Percentiles rank a stretch among this genome's conserved stretches.
phyloP scores from a whole-genome alignment of 2,888 invertebrate species.

The Auanema freiburgensis region DNA sequence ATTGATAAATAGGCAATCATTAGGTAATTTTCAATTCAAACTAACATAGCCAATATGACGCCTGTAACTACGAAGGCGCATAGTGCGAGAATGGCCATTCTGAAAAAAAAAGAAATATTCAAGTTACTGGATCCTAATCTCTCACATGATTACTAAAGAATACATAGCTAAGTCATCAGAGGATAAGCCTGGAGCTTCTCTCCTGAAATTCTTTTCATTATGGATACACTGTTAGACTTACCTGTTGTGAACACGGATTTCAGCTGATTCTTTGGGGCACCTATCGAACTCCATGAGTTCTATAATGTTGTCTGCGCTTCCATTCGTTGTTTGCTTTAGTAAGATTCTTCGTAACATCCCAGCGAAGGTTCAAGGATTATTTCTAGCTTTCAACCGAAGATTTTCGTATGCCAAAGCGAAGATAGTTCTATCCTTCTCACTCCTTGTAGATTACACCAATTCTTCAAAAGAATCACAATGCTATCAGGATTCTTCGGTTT shows the following conservation, averaged over 20 bases:
- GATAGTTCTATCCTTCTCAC: no score
- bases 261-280: constrained; percentile 3
- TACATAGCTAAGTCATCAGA: constrained; percentile 8
- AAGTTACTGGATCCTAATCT: neutral
- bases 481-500: no score
- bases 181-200: constrained; percentile 6
- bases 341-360: neutral
- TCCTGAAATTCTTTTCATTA: constrained; percentile 8
- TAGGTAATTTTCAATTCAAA: no score
- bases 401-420: no score
- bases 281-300: constrained; percentile 23
- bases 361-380: neutral
- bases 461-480: no score
- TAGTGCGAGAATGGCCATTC: constrained; percentile 11
- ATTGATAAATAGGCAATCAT: no score
- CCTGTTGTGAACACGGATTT: no score
- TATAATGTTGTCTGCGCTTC: constrained; percentile 26
- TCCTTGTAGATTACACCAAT: no score
- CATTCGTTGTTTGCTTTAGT: constrained; percentile 6
- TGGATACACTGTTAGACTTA: no score
- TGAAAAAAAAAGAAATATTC: constrained; percentile 4
- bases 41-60: constrained; percentile 1
- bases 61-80: constrained; percentile 7
- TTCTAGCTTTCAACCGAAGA: neutral
- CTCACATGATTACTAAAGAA: constrained; percentile 20